Evolutionary conservation across 2,888 invertebrate genomes (phyloP).

Genomic region (Stictocephala bisonia): DNA sequence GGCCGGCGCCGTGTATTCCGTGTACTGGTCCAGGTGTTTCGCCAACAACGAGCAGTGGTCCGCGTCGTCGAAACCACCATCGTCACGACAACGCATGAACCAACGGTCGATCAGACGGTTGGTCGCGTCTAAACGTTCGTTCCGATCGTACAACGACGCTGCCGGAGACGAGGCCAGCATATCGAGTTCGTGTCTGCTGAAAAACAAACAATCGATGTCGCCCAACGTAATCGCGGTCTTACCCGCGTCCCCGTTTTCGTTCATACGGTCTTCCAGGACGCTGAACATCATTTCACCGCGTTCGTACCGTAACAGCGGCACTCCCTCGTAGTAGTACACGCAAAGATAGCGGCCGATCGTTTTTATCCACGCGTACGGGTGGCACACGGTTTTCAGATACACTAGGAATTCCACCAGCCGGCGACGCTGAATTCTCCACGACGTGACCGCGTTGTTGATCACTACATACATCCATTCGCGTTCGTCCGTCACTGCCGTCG

Average conservation of each 20-base stretch:
- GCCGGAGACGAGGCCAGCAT: not conserved
- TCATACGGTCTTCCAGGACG: not conserved
- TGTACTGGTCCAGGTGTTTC: constrained; percentile 7
- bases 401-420: not conserved
- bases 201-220: not conserved
- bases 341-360: not conserved
- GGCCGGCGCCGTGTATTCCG: constrained; percentile 2
- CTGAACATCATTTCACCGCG: not conserved
- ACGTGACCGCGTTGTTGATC: not conserved
- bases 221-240: no score
- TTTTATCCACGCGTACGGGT: not conserved
- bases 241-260: not conserved
- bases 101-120: not conserved
- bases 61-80: not conserved
- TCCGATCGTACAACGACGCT: not conserved
- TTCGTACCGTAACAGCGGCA: not conserved
- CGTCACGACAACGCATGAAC: not conserved
- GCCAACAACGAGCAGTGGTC: not conserved
- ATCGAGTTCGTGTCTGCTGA: no score
- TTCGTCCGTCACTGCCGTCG: no score
- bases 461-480: not conserved
- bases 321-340: constrained; percentile 9
- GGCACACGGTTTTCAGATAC: not conserved
- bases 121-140: no score
- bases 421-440: not conserved